These are phyloP conservation scores for Watsonalla cultraria DNA, from an alignment of 2,888 invertebrate species.

Conservation along the genomic window DNA sequence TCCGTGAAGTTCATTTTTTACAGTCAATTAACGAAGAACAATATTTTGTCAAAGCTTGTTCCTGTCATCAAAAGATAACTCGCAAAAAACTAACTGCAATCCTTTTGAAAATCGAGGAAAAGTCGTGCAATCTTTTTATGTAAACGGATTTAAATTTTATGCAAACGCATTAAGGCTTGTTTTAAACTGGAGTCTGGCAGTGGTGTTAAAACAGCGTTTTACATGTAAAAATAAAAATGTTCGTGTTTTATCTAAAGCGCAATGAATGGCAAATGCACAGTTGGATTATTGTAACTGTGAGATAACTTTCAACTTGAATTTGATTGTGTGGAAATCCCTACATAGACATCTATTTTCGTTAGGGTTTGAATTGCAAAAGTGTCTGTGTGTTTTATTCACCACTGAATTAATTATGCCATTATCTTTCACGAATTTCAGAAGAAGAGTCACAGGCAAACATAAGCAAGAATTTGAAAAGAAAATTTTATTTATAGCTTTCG, in stretches of 20 bases:
- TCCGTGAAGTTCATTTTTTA: no score
- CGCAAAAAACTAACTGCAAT: constrained; percentile 12
- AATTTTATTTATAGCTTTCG: no score
- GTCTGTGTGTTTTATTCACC: no score
- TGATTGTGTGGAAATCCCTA: constrained; percentile 13
- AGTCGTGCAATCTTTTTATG: constrained; percentile 29
- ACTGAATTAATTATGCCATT: no score
- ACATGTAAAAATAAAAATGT: constrained; percentile 44
- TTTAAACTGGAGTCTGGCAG: constrained; percentile 9
- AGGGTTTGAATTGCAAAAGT: no score
- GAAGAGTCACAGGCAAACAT: no score
- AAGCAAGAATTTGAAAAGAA: no score
- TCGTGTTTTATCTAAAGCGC: constrained; percentile 42
- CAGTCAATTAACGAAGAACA: no score
- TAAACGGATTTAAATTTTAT: constrained; percentile 15
- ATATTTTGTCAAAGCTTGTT: no score
- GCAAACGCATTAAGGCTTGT: constrained; percentile 8
- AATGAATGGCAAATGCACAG: constrained; percentile 45
- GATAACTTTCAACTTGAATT: constrained; percentile 23
- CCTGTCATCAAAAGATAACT: no score
- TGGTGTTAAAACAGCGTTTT: constrained; percentile 32
- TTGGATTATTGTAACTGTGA: constrained; percentile 38
- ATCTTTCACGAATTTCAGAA: no score
- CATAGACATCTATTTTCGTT: not conserved
- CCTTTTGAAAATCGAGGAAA: constrained; percentile 29